Conservation (phyloP, 2,888 invertebrate species). For the Gandaritis pyraliata region DNA sequence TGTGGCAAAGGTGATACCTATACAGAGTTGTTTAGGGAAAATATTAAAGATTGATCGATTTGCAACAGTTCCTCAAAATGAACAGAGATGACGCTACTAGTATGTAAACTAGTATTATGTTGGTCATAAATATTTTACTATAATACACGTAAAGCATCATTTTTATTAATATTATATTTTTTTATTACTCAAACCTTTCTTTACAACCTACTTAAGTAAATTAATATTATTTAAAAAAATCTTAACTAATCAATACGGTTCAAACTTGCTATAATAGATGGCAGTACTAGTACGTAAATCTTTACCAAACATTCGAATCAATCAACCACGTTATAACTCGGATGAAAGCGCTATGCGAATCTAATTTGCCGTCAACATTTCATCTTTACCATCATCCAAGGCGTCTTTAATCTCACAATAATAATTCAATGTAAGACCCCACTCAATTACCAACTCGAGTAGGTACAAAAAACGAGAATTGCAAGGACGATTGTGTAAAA, state of each 20-base stretch:
- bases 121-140: no score
- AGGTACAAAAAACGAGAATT: conserved; percentile 33
- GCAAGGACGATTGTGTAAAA: conserved; percentile 41
- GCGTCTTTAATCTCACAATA: conserved; percentile 33
- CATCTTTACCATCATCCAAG: neutral
- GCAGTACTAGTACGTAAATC: conserved; percentile 1
- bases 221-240: no score
- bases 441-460: conserved; percentile 42
- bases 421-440: conserved; percentile 36
- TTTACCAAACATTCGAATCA: no score
- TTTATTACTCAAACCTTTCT: no score
- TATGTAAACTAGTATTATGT: neutral
- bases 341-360: no score
- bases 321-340: no score
- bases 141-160: no score
- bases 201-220: no score
- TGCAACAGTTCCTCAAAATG: neutral
- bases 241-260: conserved; percentile 1
- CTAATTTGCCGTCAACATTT: neutral
- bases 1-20: no score
- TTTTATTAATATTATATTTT: no score
- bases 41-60: neutral
- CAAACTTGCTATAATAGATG: conserved; percentile 20
- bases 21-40: no score
- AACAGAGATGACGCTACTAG: conserved; percentile 23